Conservation (phyloP, 2,113 vertebrate genomes). For the Cisticola juncidis region DNA sequence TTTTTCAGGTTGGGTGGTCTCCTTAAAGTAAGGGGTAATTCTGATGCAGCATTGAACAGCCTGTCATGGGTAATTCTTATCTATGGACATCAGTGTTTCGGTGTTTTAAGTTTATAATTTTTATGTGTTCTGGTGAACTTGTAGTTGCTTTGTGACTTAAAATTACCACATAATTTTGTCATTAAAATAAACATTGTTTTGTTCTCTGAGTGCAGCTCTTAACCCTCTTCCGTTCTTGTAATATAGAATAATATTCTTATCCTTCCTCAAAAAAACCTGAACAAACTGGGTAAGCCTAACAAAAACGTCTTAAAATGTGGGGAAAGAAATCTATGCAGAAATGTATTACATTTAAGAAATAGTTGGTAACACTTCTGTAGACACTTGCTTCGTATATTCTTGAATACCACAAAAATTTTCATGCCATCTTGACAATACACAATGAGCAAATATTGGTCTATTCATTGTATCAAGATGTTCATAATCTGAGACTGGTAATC, state of each 20-base stretch:
- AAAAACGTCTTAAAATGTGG: neutral
- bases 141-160: neutral
- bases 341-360: neutral
- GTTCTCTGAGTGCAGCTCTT: neutral
- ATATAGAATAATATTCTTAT: neutral
- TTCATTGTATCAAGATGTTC: neutral
- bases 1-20: neutral
- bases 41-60: neutral
- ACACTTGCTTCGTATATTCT: neutral
- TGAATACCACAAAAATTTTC: neutral
- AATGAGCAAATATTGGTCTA: neutral
- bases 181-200: neutral
- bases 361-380: neutral
- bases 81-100: neutral
- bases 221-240: neutral
- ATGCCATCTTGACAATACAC: neutral
- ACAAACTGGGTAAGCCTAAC: neutral
- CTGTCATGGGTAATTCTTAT: neutral
- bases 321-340: neutral
- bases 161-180: neutral
- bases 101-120: neutral
- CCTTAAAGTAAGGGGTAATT: neutral
- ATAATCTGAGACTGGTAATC: neutral
- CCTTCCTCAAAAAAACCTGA: neutral
- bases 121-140: neutral